A percentile compares a stretch with the other conserved stretches of the same genome.
Conservation (phyloP, 2,113 vertebrate species). For the Lipotes vexillifer region DNA sequence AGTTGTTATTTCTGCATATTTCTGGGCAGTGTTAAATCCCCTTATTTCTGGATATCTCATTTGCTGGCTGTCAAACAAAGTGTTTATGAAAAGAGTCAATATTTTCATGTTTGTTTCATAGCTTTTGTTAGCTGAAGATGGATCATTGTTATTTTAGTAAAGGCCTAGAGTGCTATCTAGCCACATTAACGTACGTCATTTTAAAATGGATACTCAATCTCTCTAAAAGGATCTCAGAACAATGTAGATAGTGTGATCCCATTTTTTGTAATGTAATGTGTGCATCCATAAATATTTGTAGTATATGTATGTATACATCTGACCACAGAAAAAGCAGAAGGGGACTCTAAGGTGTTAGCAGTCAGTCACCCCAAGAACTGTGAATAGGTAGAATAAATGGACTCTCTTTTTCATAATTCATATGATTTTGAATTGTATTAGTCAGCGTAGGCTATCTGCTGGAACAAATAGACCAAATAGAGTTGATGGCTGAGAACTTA, state of each 20-base stretch:
- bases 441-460: neutral
- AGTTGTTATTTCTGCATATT: neutral
- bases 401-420: neutral
- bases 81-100: neutral
- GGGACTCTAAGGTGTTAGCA: neutral
- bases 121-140: neutral
- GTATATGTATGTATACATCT: neutral
- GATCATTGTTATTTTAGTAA: neutral
- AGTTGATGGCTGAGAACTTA: neutral
- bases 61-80: neutral
- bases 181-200: neutral
- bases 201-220: neutral
- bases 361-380: neutral
- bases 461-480: neutral
- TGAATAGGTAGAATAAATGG: neutral
- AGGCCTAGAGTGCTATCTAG: neutral
- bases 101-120: neutral
- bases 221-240: neutral
- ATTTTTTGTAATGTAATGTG: neutral
- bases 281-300: neutral
- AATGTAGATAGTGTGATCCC: neutral
- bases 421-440: neutral
- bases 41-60: neutral
- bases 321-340: neutral
- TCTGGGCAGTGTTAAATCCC: neutral